Percentiles rank a stretch among this genome's conserved stretches.
phyloP scores from a whole-genome alignment of 2,888 invertebrate genomes.

The Athrips mouffetella region DNA sequence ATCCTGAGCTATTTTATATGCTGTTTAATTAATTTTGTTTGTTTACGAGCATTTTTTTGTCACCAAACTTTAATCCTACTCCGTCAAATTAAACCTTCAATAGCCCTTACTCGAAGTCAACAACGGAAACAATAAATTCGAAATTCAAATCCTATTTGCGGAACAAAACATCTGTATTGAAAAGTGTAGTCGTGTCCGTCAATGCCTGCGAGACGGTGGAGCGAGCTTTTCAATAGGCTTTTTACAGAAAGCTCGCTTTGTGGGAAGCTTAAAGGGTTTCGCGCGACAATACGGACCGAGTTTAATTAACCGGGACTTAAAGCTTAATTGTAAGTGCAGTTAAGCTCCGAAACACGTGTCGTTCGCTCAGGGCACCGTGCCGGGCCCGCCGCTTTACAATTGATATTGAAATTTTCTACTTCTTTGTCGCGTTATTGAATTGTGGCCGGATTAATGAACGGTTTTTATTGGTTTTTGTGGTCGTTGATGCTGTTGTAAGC shows the following conservation, averaged over 20 bases:
- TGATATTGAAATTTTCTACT: constrained; percentile 61
- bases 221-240: constrained; percentile 53
- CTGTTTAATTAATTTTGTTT: no score
- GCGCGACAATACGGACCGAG: constrained; percentile 65
- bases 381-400: constrained; percentile 45
- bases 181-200: constrained; percentile 39
- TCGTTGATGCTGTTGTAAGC: background rate
- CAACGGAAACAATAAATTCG: constrained; percentile 41
- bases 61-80: constrained; percentile 6
- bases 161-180: constrained; percentile 40
- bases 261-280: constrained; percentile 65
- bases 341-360: constrained; percentile 74
- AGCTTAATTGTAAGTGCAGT: constrained; percentile 75
- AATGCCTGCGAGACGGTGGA: constrained; percentile 31
- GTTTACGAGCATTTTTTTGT: no score
- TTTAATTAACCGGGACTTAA: constrained; percentile 76
- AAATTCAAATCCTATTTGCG: constrained; percentile 41
- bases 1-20: no score
- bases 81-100: background rate
- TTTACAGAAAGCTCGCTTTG: constrained; percentile 64
- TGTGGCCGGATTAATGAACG: constrained; percentile 26
- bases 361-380: constrained; percentile 49
- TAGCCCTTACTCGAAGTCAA: constrained; percentile 27
- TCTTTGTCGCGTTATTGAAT: constrained; percentile 24
- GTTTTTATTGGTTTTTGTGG: constrained; percentile 16